phyloP scores from a whole-genome alignment of 2,888 invertebrate species.

The Drosophila sordidapex region DNA sequence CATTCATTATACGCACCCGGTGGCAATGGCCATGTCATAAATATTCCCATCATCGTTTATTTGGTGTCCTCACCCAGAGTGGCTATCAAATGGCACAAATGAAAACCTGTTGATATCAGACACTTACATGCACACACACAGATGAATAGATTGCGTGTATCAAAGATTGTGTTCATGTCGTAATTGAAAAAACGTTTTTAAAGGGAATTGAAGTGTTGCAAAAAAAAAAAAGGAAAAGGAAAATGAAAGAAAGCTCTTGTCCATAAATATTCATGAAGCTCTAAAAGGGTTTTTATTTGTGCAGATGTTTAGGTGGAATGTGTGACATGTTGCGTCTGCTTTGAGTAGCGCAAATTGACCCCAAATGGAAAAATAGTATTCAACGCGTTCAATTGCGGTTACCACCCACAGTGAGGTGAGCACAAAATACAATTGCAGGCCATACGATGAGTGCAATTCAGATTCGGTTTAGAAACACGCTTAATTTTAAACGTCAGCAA shows the following conservation, averaged over 20 bases:
- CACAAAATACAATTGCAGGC: slow-evolving; percentile 68
- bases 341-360: slow-evolving; percentile 36
- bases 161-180: slow-evolving; percentile 55
- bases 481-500: slow-evolving; percentile 64
- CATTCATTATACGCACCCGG: slow-evolving; percentile 76
- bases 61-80: slow-evolving; percentile 50
- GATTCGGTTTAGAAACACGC: slow-evolving; percentile 19
- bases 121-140: slow-evolving; percentile 26
- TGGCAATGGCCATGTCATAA: slow-evolving; percentile 76
- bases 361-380: slow-evolving; percentile 63
- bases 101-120: slow-evolving; percentile 75
- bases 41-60: slow-evolving; percentile 81
- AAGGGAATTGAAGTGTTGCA: slow-evolving; percentile 47
- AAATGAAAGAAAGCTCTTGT: slow-evolving; percentile 36
- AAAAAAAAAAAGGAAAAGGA: slow-evolving; percentile 24
- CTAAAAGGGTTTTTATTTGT: slow-evolving; percentile 69
- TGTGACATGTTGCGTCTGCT: slow-evolving; percentile 7
- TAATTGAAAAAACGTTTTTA: slow-evolving; percentile 65
- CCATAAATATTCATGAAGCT: slow-evolving; percentile 80
- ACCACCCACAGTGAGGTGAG: not conserved
- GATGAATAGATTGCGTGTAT: slow-evolving; percentile 10
- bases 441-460: slow-evolving; percentile 41
- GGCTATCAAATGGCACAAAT: slow-evolving; percentile 74
- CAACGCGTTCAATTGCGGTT: slow-evolving; percentile 19
- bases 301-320: slow-evolving; percentile 49